phyloP scores from a whole-genome alignment of 2,888 invertebrate genomes.

The Apodemia hepburni region DNA sequence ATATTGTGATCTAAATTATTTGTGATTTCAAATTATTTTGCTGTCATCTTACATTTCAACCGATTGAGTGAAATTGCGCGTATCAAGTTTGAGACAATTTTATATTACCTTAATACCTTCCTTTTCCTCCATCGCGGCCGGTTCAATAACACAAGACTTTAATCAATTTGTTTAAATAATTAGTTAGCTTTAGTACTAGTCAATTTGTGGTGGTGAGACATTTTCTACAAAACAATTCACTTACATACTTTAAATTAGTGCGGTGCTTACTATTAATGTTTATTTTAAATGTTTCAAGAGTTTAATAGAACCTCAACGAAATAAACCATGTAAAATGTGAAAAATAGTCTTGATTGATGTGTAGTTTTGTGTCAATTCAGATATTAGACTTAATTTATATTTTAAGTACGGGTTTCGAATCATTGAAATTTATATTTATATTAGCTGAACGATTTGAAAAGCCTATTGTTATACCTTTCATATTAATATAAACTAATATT shows the following conservation, averaged over 20 bases:
- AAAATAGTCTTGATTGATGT: constrained; percentile 41
- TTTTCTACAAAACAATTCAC: constrained; percentile 71
- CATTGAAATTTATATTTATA: constrained; percentile 58
- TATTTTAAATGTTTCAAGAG: constrained; percentile 52
- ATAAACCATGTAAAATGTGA: constrained; percentile 32
- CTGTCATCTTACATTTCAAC: constrained; percentile 46
- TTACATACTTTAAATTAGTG: constrained; percentile 61
- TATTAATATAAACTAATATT: constrained; percentile 40
- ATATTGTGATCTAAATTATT: constrained; percentile 23
- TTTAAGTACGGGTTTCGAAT: constrained; percentile 59
- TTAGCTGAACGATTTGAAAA: constrained; percentile 52
- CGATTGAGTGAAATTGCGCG: constrained; percentile 39
- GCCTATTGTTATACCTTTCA: constrained; percentile 45
- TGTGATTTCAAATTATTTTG: constrained; percentile 37
- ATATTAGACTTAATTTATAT: constrained; percentile 47
- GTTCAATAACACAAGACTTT: constrained; percentile 69
- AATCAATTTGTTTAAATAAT: constrained; percentile 58
- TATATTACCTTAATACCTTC: constrained; percentile 29
- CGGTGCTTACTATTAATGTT: constrained; percentile 73
- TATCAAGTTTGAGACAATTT: constrained; percentile 29
- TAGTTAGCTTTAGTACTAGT: constrained; percentile 73
- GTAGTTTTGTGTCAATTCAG: constrained; percentile 45
- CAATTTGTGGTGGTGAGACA: constrained; percentile 73
- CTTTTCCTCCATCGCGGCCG: constrained; percentile 60
- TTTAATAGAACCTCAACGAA: constrained; percentile 63